Base-by-base conservation (phyloP, 2,797 vertebrate species). In the Diplodus sargus region DNA sequence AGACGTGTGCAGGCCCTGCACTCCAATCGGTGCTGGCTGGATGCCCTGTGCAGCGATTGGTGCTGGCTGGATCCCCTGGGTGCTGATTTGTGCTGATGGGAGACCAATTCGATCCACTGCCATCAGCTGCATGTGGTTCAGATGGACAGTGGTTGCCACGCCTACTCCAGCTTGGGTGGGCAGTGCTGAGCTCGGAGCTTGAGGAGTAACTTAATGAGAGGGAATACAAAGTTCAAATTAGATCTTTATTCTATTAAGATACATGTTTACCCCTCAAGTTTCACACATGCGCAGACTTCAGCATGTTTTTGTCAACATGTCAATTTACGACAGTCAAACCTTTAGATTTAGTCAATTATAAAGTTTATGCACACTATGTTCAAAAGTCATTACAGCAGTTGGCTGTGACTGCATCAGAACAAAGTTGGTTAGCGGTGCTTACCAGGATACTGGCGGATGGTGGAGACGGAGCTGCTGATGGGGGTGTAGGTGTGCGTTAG, bases 101-200 rank as follows among this genome's bases (percentile, higher is more conserved):
- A 98, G 96, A 30, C 97, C 97, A 39, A 99, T 97, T 74, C 99
- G 97, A 87, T 99, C 98, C 4, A 99, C 97, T 0, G 98, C 95
- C 97, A 99, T 99, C 88, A 99, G 92, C 93, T 99, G 98, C 98
- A 99, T 99, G 90, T 96, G 97, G 89, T 99, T 99, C 18, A 99
- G 95, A 90, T 99, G 98, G 72, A 99, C 97, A 0, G 98, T 97
- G 64, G 98, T 98, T 18, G 98, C 97, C 83, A 99, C 97, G 0
- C 97, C 97, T 0, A 98, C 97, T 0, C 97, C 96, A 0, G 97
- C 94, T 76, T 97, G 97, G 28, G 96, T 95, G 1, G 98, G 96
- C 88, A 99, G 95, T 4, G 96, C 96, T 0, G 98, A 97, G 90
- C 96, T 99, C 22, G 97, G 97, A 0, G 97, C 96, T 93, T 99